These are phyloP conservation scores for Tetramorium alpestre DNA, from an alignment of 1,140 invertebrate species.

Conservation along the genomic window DNA sequence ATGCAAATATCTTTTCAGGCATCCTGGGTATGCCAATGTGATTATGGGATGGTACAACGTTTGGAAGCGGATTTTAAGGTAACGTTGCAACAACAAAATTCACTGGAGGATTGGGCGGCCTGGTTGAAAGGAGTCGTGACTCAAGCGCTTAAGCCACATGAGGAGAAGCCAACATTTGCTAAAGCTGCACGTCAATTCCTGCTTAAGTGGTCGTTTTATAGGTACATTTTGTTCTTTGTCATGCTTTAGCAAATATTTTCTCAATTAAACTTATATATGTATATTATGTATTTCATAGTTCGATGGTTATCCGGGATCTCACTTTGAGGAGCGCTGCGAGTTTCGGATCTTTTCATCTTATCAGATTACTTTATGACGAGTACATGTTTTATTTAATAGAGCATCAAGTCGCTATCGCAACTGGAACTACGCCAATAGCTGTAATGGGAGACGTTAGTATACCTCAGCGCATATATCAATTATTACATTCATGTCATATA, in stretches of 20 bases:
- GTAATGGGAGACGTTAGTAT: conserved; percentile 93
- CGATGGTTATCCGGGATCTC: conserved; percentile 98
- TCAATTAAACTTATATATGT: background rate
- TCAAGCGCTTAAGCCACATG: conserved; percentile 94
- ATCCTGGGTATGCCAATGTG: conserved; percentile 99
- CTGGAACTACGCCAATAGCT: conserved; percentile 96
- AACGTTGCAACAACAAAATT: conserved; percentile 96
- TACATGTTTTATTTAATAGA: conserved; percentile 99
- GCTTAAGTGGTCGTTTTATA: conserved; percentile 99
- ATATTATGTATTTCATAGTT: conserved; percentile 87
- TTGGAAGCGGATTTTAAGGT: conserved; percentile 98
- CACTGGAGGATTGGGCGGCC: conserved; percentile 98
- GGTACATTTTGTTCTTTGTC: conserved; percentile 84
- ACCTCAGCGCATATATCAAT: conserved; percentile 1
- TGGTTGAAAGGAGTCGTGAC: conserved; percentile 98
- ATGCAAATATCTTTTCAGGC: conserved; percentile 86
- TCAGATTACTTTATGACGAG: conserved; percentile 98
- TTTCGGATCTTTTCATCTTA: conserved; percentile 99
- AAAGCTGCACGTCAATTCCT: conserved; percentile 97
- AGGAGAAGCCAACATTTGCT: conserved; percentile 94
- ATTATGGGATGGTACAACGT: conserved; percentile 93
- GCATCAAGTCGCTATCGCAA: conserved; percentile 96
- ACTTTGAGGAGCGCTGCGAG: conserved; percentile 98
- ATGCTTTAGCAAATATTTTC: conserved; percentile 2
- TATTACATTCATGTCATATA: background rate